These are phyloP conservation scores for Baccha elongata DNA, from an alignment of 2,888 invertebrate species.

Conservation along the genomic window DNA sequence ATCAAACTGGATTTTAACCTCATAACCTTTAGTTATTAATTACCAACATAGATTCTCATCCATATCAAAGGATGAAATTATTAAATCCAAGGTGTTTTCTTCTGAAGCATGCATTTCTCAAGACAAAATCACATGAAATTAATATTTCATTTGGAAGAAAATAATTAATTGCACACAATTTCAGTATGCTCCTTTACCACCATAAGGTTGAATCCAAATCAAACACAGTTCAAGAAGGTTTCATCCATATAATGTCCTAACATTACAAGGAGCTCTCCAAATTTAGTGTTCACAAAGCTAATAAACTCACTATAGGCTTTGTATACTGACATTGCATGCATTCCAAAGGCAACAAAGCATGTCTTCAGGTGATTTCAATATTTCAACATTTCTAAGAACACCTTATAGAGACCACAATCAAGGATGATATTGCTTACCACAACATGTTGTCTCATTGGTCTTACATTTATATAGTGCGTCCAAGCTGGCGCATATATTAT, in stretches of 20 bases:
- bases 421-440: conserved; percentile 54
- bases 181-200: background rate
- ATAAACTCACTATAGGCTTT: conserved; percentile 52
- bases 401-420: conserved; percentile 33
- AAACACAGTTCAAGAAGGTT: conserved; percentile 16
- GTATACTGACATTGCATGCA: conserved; percentile 21
- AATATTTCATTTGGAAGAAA: conserved; percentile 45
- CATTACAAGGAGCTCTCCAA: conserved; percentile 28
- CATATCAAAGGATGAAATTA: background rate
- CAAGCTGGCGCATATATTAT: background rate
- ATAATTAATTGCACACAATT: conserved; percentile 55
- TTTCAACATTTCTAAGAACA: conserved; percentile 52
- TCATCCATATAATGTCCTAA: conserved; percentile 11
- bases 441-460: conserved; percentile 47
- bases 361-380: conserved; percentile 70
- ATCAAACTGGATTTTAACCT: background rate
- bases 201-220: conserved; percentile 4
- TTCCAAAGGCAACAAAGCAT: conserved; percentile 32
- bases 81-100: background rate
- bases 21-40: background rate
- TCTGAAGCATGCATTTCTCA: conserved; percentile 11
- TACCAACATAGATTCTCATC: background rate
- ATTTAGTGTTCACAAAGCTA: conserved; percentile 51
- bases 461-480: conserved; percentile 43
- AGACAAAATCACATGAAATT: conserved; percentile 27